phyloP scores from a whole-genome alignment of 2,888 invertebrate species.

The Eristalis pertinax region DNA sequence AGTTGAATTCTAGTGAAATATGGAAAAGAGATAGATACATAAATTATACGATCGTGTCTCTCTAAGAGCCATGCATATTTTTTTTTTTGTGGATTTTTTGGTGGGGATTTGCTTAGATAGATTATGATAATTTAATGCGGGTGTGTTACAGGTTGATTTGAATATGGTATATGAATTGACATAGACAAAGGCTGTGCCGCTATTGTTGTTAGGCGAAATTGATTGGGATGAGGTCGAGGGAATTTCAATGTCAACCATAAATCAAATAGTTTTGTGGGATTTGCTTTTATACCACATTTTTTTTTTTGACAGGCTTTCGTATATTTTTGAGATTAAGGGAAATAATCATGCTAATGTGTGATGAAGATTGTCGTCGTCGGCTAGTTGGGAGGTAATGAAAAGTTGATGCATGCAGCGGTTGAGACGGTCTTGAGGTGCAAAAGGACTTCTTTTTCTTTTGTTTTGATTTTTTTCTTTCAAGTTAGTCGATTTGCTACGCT shows the following conservation, averaged over 20 bases:
- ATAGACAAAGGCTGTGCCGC: conserved; percentile 7
- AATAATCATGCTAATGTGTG: background rate
- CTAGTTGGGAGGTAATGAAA: no score
- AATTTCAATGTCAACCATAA: conserved; percentile 4
- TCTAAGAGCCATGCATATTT: conserved; percentile 29
- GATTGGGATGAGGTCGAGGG: background rate
- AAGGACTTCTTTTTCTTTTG: no score
- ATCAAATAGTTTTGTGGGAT: background rate
- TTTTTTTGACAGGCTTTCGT: background rate
- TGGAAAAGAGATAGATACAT: conserved; percentile 15
- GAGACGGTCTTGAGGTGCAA: no score
- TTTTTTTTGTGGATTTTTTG: conserved; percentile 1
- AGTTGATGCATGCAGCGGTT: no score
- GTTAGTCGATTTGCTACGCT: background rate
- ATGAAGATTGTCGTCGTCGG: background rate
- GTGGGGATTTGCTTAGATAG: conserved; percentile 43
- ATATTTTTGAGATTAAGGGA: background rate
- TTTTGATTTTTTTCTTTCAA: no score
- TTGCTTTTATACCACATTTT: background rate
- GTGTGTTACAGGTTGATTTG: conserved; percentile 39
- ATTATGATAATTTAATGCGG: conserved; percentile 59
- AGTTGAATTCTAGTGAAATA: background rate
- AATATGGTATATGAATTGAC: conserved; percentile 23
- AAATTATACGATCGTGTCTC: conserved; percentile 5
- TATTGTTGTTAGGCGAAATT: conserved; percentile 17